These are phyloP conservation scores for Ciconia nigra DNA, from an alignment of 2,797 vertebrate species.

Conservation along the genomic window DNA sequence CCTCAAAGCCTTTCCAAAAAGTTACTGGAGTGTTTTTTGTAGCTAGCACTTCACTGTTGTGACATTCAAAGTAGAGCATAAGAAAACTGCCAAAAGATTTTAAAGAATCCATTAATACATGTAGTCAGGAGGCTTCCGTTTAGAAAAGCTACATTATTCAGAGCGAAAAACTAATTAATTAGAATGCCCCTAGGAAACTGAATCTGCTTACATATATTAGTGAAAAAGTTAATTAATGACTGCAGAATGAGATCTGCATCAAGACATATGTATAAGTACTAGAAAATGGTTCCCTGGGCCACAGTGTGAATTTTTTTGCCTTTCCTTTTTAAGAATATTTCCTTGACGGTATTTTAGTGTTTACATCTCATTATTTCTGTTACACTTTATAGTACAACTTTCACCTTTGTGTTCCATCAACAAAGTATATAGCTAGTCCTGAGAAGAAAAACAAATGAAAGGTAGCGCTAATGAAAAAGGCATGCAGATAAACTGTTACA, in stretches of 20 bases:
- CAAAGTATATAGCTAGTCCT: neutral
- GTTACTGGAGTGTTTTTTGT: conserved; percentile 45
- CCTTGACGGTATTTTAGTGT: neutral
- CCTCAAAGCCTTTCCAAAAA: conserved; percentile 54
- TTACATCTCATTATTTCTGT: neutral
- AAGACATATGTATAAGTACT: conserved; percentile 33
- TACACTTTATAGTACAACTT: neutral
- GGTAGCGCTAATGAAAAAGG: neutral
- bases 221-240: conserved; percentile 79
- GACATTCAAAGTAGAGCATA: conserved; percentile 63
- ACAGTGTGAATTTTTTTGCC: neutral
- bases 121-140: conserved; percentile 69
- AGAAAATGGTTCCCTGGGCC: neutral
- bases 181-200: conserved; percentile 71
- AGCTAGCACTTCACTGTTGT: conserved; percentile 64
- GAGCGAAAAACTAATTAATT: conserved; percentile 78
- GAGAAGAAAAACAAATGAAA: neutral
- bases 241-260: conserved; percentile 62
- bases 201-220: conserved; percentile 73
- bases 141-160: conserved; percentile 75
- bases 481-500: neutral
- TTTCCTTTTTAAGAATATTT: neutral
- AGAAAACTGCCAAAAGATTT: conserved; percentile 71
- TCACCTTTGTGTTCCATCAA: neutral
- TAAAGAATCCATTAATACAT: conserved; percentile 70